These are phyloP conservation scores for Daptonema setosum DNA, from an alignment of 2,888 invertebrate genomes.

Conservation along the genomic window DNA sequence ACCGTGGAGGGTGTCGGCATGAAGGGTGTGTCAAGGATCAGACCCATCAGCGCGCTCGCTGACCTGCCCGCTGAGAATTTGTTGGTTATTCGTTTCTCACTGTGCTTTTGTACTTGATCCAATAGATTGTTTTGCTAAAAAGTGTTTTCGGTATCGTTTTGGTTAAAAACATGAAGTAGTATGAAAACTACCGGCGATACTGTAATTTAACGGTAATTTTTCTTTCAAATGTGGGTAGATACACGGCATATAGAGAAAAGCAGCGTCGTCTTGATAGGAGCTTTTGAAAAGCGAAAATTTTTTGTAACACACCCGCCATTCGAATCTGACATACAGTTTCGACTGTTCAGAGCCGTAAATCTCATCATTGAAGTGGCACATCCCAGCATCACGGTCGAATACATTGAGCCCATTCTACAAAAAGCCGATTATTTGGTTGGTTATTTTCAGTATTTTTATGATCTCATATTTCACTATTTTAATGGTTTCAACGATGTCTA, in stretches of 20 bases:
- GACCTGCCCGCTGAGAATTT: too few species aligned
- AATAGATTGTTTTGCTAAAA: neutral
- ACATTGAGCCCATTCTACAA: slow-evolving; percentile 31
- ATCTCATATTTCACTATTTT: neutral
- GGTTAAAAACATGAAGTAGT: too few species aligned
- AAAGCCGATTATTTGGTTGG: slow-evolving; percentile 33
- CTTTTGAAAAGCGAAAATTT: too few species aligned
- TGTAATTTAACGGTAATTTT: too few species aligned
- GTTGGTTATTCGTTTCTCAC: neutral
- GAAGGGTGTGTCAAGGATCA: slow-evolving; percentile 13
- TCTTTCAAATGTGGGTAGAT: too few species aligned
- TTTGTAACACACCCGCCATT: too few species aligned
- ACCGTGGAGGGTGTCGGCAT: slow-evolving; percentile 13
- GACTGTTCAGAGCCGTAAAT: slow-evolving; percentile 16
- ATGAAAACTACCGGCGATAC: too few species aligned
- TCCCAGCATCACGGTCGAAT: slow-evolving; percentile 32
- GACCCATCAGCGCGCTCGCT: neutral
- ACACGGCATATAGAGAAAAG: too few species aligned
- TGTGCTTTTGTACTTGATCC: neutral
- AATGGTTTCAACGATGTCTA: neutral
- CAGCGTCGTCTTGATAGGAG: too few species aligned
- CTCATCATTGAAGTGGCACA: slow-evolving; percentile 37
- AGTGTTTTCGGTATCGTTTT: too few species aligned
- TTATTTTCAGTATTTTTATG: neutral
- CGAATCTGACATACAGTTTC: too few species aligned